A percentile compares a stretch with the other conserved stretches of the same genome.
These are phyloP conservation scores for Daktulosphaira vitifoliae DNA, from an alignment of 1,140 invertebrate species.

Conservation along the genomic window DNA sequence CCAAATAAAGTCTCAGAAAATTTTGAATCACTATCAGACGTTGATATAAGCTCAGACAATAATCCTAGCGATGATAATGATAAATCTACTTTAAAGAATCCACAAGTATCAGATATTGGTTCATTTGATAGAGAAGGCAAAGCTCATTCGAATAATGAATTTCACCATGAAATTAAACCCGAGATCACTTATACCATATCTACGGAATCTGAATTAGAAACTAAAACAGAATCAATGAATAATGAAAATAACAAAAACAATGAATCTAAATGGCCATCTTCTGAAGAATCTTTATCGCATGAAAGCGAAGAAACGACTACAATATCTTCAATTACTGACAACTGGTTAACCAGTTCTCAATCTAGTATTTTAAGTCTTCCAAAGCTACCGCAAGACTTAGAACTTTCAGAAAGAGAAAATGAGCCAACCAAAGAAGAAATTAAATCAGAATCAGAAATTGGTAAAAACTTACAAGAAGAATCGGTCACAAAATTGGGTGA, in stretches of 20 bases:
- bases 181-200: conserved; percentile 16
- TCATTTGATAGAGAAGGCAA: conserved; percentile 22
- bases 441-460: neutral
- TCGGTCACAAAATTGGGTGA: no score
- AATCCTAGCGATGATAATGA: neutral
- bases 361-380: neutral
- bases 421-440: neutral
- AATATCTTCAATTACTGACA: neutral
- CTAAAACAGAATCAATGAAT: neutral
- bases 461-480: no score
- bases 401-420: conserved; percentile 17
- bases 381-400: conserved; percentile 13
- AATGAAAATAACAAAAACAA: no score
- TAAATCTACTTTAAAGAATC: conserved; percentile 8
- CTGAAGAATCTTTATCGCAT: neutral
- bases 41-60: conserved; percentile 17
- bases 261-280: no score
- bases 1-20: conserved; percentile 1
- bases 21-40: conserved; percentile 18
- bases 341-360: conserved; percentile 9
- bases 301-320: neutral
- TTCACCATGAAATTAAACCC: conserved; percentile 25
- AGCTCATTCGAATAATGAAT: conserved; percentile 2
- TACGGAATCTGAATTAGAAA: conserved; percentile 21
- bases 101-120: neutral